Evolutionary conservation across 2,888 invertebrate genomes (phyloP), one percentile per base, ranked within the genome.

Genomic region (Alloplasta piceator): DNA sequence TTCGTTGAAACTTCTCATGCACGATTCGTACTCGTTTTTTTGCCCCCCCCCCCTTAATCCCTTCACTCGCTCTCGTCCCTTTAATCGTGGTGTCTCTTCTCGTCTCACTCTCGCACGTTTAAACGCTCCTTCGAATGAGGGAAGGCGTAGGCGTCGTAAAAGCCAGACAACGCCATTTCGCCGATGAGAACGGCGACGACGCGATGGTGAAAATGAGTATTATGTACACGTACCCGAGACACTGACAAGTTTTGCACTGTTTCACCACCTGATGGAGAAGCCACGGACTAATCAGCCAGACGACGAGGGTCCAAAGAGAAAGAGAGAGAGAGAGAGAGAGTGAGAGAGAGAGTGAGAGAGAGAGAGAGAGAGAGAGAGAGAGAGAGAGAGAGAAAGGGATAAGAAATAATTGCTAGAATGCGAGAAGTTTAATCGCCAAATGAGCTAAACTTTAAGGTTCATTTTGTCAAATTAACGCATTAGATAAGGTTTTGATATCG

Each of bases 81-180:
- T 72, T 61, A 72, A 72, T 58, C 43, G 26, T 26, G 16, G 26
- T 26, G 16, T 14, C 58, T 61, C 41, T 67, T 67, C 60, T 48
- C 41, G 58, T 60, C 48, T 10, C 64, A 48, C 64, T 26, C 36
- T 12, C 26, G 16, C 48, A 72, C 26, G 61, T 50, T 61, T 48
- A 58, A 36, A 36, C 52, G 72, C 52, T 63, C 55, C 43, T 16
- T 12, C 26, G 26, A 26, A 63, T 58, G 67, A 67, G 43, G 10
- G 12, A 6, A 41, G 58, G 61, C 63, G 76, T 77, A 39, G 76
- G 70, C 76, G 70, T 77, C 63, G 46, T 43, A 52, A 50, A 70
- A 46, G 76, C 70, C 55, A 46, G 76, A 70, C 55, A 70, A 63
- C 63, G 76, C 63, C 55, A 43, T 70, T 76, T 68, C 76, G 41